Conservation (phyloP, 2,113 vertebrate genomes). For the Regulus satrapa region DNA sequence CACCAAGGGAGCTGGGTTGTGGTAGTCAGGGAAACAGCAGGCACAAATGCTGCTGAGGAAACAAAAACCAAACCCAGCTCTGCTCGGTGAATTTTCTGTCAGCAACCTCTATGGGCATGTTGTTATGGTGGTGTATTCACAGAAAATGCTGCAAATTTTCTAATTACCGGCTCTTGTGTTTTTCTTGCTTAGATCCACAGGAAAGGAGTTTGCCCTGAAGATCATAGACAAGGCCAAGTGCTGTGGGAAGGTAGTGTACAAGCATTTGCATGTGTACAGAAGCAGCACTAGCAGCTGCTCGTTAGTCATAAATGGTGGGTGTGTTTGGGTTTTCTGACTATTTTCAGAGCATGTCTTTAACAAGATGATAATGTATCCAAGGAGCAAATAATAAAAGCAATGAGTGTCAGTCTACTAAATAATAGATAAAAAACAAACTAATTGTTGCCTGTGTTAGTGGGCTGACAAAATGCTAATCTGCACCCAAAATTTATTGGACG, state of each 20-base stretch:
- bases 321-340: not conserved
- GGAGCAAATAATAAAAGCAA: not conserved
- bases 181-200: slow-evolving; percentile 80
- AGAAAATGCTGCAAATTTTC: not conserved
- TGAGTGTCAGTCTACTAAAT: not conserved
- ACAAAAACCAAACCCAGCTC: not conserved
- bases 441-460: not conserved
- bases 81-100: not conserved
- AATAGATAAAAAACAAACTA: not conserved
- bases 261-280: not conserved
- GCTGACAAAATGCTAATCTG: not conserved
- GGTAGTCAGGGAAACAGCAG: slow-evolving; percentile 59
- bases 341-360: not conserved
- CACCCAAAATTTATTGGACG: not conserved
- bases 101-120: not conserved
- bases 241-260: slow-evolving; percentile 86
- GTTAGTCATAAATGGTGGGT: not conserved
- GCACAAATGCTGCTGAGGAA: not conserved
- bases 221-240: slow-evolving; percentile 98
- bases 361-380: not conserved
- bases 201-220: slow-evolving; percentile 96
- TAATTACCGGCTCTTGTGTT: not conserved
- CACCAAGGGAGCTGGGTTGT: not conserved
- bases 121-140: not conserved
- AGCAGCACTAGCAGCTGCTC: slow-evolving; percentile 8